phyloP scores from a whole-genome alignment of 2,888 invertebrate species.

The Drosophila cracens region DNA sequence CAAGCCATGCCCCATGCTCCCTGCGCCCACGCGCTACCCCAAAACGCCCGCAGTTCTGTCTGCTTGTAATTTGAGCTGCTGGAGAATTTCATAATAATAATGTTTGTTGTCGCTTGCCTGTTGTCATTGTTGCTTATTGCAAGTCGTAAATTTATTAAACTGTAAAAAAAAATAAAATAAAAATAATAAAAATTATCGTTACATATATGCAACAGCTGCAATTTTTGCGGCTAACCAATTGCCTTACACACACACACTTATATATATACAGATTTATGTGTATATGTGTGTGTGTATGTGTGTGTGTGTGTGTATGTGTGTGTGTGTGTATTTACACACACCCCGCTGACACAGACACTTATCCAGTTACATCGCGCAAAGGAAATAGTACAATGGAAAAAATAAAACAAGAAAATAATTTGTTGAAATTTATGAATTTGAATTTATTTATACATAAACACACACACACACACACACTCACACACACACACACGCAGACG shows the following conservation, averaged over 20 bases:
- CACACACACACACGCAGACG: background rate
- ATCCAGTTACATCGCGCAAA: constrained; percentile 64
- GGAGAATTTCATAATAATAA: constrained; percentile 45
- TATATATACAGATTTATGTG: background rate
- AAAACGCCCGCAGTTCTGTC: background rate
- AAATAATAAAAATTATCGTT: background rate
- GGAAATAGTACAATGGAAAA: constrained; percentile 45
- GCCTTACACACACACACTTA: constrained; percentile 9
- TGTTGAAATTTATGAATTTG: constrained; percentile 66
- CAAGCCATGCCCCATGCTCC: background rate
- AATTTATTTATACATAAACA: constrained; percentile 54
- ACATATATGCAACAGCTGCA: constrained; percentile 47
- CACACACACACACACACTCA: constrained; percentile 5
- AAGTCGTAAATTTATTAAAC: constrained; percentile 48
- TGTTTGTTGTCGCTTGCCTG: constrained; percentile 10
- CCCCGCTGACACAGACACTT: constrained; percentile 40
- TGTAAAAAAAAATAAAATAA: constrained; percentile 1
- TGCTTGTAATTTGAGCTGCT: constrained; percentile 49
- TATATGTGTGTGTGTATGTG: background rate
- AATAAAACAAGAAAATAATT: constrained; percentile 41
- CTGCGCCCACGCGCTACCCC: background rate
- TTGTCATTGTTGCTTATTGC: constrained; percentile 28
- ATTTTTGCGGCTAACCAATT: constrained; percentile 51
- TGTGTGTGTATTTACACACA: constrained; percentile 9
- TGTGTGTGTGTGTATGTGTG: constrained; percentile 4